Base-by-base conservation (phyloP, 1,140 invertebrate species). In the Caerostris extrusa region DNA sequence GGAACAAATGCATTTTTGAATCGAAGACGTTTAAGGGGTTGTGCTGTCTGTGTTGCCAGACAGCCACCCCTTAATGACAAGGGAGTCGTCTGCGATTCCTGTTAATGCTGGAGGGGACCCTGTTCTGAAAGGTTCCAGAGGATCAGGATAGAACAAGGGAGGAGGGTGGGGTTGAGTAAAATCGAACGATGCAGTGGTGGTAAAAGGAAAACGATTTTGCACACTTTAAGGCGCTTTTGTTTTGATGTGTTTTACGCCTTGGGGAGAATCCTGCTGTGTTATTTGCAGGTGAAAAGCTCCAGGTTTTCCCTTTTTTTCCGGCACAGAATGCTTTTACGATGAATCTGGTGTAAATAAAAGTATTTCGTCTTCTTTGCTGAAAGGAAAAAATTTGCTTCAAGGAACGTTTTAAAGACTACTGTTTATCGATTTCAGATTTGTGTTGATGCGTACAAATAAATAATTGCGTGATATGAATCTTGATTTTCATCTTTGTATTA, bases 1-100 rank as follows among this genome's bases (percentile, higher is more conserved):
- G 71, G 71, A 77, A 77, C 34, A 77, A 77, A 77, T 77, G 71
- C 71, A 77, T 77, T 77, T 77, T 77, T 77, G 71, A 77, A 77
- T 77, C 71, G 71, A 77, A 77, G 71, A 53, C 71, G 34, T 77
- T 77, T 77, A 77, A 77, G 34, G 71, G 71, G 71, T 34, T 77
- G 19, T 34, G 12, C 34, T 34, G 7, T 50, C 53, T 77, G 53
- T 12, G 3, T 77, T 50, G 6, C 34, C 71, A 77, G 71, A 77
- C 71, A 34, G 50, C 71, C 12, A 4, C 71, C 7, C 34, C 8
- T 77, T 77, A 50, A 77, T 77, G 71, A 77, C 71, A 34, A 77
- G 34, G 71, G 71, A 77, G 71, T 77, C 71, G 34, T 77, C 71
- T 77, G 71, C 14, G 71, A 77, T 77, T 34, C 34, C 19, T 34